A percentile compares a stretch with the other conserved stretches of the same genome.
Conservation (phyloP, 2,888 invertebrate species). For the Drosophila falleni region DNA sequence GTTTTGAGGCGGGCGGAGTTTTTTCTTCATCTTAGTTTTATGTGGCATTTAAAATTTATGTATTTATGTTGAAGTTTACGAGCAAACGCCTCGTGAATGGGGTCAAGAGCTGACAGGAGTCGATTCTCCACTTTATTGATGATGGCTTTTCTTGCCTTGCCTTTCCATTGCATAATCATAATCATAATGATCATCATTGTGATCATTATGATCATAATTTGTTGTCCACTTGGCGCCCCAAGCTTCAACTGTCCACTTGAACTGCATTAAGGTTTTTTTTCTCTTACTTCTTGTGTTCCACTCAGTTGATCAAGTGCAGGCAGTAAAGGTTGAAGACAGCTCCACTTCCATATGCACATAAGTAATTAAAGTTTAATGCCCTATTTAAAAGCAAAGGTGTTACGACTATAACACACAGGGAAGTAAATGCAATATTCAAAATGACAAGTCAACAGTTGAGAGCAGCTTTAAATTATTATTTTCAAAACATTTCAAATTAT, state of each 20-base stretch:
- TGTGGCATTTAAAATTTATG: constrained; percentile 32
- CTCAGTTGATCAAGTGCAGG: constrained; percentile 70
- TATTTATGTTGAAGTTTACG: constrained; percentile 38
- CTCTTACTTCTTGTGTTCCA: constrained; percentile 8
- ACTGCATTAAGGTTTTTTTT: constrained; percentile 61
- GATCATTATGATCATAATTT: constrained; percentile 60
- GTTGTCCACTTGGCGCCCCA: constrained; percentile 68
- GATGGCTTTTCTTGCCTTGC: constrained; percentile 36
- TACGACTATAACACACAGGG: constrained; percentile 3
- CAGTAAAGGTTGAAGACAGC: constrained; percentile 62
- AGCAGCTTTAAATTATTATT: background rate
- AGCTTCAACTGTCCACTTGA: constrained; percentile 67
- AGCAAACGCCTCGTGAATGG: constrained; percentile 45
- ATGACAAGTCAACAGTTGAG: background rate
- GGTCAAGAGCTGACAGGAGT: constrained; percentile 70
- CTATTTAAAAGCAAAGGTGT: constrained; percentile 10
- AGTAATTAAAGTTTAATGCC: constrained; percentile 60
- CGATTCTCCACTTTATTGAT: constrained; percentile 49
- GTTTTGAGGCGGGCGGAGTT: constrained; percentile 35
- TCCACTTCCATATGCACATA: constrained; percentile 61
- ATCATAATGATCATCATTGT: constrained; percentile 11
- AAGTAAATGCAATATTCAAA: constrained; percentile 13
- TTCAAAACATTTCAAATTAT: background rate
- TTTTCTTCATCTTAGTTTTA: constrained; percentile 2
- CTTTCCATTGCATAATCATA: constrained; percentile 64